These are phyloP conservation scores for Zaprionus obscuricornis DNA, from an alignment of 2,888 invertebrate genomes.

Conservation along the genomic window DNA sequence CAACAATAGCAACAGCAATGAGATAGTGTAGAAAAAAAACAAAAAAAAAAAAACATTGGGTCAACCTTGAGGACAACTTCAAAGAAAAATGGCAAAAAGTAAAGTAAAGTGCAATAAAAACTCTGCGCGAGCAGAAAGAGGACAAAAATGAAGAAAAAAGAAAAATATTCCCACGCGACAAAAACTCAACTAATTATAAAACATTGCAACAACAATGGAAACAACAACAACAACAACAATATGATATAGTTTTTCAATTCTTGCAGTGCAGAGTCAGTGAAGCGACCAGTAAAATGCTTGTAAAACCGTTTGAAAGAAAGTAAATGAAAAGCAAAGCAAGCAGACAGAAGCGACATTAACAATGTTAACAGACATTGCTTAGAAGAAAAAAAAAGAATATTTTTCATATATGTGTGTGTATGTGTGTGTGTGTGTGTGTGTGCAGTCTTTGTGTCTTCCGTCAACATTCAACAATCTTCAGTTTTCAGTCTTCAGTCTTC, in stretches of 20 bases:
- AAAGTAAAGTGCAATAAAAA: conserved; percentile 15
- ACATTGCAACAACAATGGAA: conserved; percentile 3
- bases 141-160: too few relatives aligned
- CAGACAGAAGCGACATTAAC: too few relatives aligned
- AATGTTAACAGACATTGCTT: conserved; percentile 21
- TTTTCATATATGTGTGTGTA: too few relatives aligned
- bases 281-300: conserved; percentile 19
- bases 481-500: neutral
- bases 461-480: neutral
- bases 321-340: conserved; percentile 45
- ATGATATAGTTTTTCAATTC: conserved; percentile 42
- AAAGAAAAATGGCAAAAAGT: conserved; percentile 19
- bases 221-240: conserved; percentile 3
- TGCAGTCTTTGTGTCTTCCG: neutral
- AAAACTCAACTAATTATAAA: conserved; percentile 42
- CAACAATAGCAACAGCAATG: conserved; percentile 3
- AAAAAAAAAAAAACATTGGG: neutral
- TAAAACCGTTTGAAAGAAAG: conserved; percentile 42
- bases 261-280: too few relatives aligned
- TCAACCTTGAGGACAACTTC: conserved; percentile 49
- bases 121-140: conserved; percentile 45
- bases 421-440: conserved; percentile 42
- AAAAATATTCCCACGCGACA: conserved; percentile 54
- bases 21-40: neutral
- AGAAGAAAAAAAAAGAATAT: conserved; percentile 44